Evolutionary conservation across 2,888 invertebrate genomes (phyloP).

Genomic region (Mylabris sibirica): DNA sequence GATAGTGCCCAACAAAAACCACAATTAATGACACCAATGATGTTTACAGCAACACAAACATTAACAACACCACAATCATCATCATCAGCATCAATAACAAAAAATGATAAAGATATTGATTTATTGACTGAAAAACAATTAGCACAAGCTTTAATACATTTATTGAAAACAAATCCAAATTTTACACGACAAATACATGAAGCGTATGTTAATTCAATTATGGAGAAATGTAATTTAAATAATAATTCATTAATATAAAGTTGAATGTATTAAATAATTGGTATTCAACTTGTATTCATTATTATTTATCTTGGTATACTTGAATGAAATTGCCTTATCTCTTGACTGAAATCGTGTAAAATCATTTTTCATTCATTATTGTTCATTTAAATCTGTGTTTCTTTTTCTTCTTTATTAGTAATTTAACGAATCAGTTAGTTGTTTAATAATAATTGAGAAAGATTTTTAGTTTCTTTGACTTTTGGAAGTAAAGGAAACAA

Average conservation of each 20-base stretch:
- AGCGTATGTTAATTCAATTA: constrained; percentile 88
- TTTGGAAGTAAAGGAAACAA: constrained; percentile 19
- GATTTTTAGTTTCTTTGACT: constrained; percentile 12
- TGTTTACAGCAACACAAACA: constrained; percentile 72
- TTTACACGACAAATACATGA: constrained; percentile 91
- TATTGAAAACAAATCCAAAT: constrained; percentile 85
- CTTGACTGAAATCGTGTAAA: constrained; percentile 24
- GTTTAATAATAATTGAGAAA: not conserved
- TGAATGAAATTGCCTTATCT: not conserved
- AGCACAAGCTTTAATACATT: constrained; percentile 86
- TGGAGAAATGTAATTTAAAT: constrained; percentile 62
- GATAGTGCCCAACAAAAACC: constrained; percentile 68
- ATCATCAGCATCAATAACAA: not conserved
- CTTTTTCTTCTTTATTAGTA: not conserved
- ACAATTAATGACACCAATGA: constrained; percentile 84
- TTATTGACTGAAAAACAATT: constrained; percentile 88
- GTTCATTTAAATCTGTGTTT: not conserved
- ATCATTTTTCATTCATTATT: not conserved
- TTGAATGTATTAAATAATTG: too few species aligned
- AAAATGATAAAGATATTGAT: constrained; percentile 62
- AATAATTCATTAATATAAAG: constrained; percentile 28
- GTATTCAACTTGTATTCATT: not conserved
- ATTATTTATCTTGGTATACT: not conserved
- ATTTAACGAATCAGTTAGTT: not conserved
- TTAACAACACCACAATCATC: constrained; percentile 18